phyloP scores from a whole-genome alignment of 2,888 invertebrate genomes.

The Hymenopus coronatus region DNA sequence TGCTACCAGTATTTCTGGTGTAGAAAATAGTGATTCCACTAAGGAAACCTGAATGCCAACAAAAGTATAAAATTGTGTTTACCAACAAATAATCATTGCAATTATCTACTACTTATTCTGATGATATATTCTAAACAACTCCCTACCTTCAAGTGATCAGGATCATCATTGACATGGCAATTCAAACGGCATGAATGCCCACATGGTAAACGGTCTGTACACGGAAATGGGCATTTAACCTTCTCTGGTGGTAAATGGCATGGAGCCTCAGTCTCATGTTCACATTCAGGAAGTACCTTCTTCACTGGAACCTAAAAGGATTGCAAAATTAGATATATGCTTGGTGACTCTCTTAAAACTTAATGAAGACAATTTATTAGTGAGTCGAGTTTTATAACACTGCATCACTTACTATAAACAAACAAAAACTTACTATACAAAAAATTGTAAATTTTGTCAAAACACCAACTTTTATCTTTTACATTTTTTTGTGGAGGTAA shows the following conservation, averaged over 20 bases:
- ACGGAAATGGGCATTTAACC: conserved; percentile 50
- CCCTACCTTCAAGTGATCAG: conserved; percentile 55
- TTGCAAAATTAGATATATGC: neutral
- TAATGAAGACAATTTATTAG: too few species aligned
- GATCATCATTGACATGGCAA: conserved; percentile 60
- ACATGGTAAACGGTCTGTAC: conserved; percentile 57
- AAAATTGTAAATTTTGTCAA: too few species aligned
- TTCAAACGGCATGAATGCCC: conserved; percentile 59
- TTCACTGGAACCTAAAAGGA: conserved; percentile 23
- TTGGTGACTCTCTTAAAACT: too few species aligned
- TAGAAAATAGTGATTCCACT: too few species aligned
- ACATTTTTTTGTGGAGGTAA: too few species aligned
- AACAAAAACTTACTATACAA: too few species aligned
- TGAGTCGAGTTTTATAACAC: too few species aligned
- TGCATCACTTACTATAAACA: too few species aligned
- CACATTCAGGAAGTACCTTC: conserved; percentile 39
- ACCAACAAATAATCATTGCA: too few species aligned
- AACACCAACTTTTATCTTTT: too few species aligned
- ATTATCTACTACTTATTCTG: neutral
- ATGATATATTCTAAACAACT: neutral
- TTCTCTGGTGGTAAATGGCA: conserved; percentile 46
- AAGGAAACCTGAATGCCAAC: neutral
- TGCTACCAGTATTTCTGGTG: too few species aligned
- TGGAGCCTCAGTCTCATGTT: conserved; percentile 47
- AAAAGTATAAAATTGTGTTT: neutral